Evolutionary conservation across 35 echinoderm and acorn worm species (phyloP).

Genomic region (Apostichopus japonicus): DNA sequence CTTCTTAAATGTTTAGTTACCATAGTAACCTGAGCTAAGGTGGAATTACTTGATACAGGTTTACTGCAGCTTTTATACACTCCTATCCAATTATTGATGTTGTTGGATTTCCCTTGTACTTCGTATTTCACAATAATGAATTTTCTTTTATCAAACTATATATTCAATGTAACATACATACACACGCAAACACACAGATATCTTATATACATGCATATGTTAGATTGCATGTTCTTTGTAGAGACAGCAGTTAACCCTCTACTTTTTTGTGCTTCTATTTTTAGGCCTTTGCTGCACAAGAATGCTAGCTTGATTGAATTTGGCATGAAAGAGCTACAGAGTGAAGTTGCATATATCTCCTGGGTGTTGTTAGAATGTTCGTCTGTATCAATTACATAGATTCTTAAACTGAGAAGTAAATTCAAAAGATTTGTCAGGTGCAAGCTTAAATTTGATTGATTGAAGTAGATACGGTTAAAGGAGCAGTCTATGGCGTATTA

Average conservation of each 20-base stretch:
- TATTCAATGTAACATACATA: too few relatives aligned
- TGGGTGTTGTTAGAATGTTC: not conserved
- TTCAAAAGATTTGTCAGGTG: conserved; percentile 1
- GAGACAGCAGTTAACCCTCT: not conserved
- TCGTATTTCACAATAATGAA: too few relatives aligned
- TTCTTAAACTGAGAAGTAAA: not conserved
- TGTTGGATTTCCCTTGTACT: too few relatives aligned
- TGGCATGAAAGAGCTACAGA: not conserved
- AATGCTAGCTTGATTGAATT: not conserved
- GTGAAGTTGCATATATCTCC: not conserved
- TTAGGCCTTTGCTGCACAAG: not conserved
- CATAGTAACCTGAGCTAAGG: too few relatives aligned
- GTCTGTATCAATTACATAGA: not conserved
- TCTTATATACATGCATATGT: too few relatives aligned
- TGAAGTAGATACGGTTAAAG: not conserved
- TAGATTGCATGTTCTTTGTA: too few relatives aligned
- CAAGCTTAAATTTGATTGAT: not conserved
- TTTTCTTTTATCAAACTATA: too few relatives aligned
- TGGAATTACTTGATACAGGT: too few relatives aligned
- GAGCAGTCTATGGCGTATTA: not conserved
- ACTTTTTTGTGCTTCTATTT: not conserved
- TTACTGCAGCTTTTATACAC: too few relatives aligned
- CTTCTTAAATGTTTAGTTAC: too few relatives aligned
- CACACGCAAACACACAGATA: too few relatives aligned
- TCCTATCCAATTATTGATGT: too few relatives aligned